phyloP scores from a whole-genome alignment of 2,888 invertebrate genomes.

The Pachliopta kotzebuea region DNA sequence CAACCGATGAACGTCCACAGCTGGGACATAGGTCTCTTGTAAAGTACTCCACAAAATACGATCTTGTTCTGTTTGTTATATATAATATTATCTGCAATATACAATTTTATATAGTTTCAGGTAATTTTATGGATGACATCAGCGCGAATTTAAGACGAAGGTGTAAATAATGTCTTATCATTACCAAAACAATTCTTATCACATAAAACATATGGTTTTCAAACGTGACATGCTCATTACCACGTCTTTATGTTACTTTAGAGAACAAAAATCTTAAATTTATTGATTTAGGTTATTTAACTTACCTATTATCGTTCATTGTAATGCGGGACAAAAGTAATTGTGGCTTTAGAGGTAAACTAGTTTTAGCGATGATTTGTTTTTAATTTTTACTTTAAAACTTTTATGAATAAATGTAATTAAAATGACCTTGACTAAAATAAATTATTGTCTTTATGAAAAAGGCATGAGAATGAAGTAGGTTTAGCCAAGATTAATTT shows the following conservation, averaged over 20 bases:
- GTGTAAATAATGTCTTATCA: constrained; percentile 1
- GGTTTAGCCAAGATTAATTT: no score
- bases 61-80: no score
- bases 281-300: constrained; percentile 1
- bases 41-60: no score
- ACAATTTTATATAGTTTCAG: neutral
- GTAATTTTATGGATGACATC: neutral
- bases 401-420: no score
- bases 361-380: no score
- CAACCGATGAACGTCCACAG: no score
- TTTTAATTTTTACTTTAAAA: no score
- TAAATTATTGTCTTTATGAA: no score
- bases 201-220: neutral
- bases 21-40: no score
- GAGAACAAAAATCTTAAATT: neutral
- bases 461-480: no score
- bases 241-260: neutral
- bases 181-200: constrained; percentile 4
- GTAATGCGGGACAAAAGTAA: neutral
- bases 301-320: neutral
- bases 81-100: no score
- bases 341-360: neutral
- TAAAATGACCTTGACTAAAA: no score
- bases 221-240: neutral
- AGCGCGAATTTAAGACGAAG: neutral